Conservation (phyloP, 2,888 invertebrate genomes). For the Seira sanloemensis region DNA sequence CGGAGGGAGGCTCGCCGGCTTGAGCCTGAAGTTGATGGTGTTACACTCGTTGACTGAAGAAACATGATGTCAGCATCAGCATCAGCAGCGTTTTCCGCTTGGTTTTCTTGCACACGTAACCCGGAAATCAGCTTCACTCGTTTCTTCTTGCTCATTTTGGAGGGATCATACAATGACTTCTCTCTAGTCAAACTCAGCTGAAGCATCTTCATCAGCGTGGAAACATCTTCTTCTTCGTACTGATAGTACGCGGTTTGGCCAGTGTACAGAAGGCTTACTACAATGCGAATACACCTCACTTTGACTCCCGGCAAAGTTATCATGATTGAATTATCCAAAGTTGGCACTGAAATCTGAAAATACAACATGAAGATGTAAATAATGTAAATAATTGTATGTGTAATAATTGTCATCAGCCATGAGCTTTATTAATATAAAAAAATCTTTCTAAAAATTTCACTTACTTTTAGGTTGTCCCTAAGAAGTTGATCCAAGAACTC, state of each 20-base stretch:
- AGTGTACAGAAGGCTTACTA: slow-evolving; percentile 8
- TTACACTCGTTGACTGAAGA: not conserved
- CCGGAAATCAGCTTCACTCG: not conserved
- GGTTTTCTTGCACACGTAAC: not conserved
- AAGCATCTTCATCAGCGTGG: not conserved
- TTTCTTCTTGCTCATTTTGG: not conserved
- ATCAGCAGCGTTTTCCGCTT: not conserved
- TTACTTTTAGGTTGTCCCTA: slow-evolving; percentile 21
- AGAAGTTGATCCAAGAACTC: not conserved
- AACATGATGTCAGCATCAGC: not conserved
- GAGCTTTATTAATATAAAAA: too few relatives aligned
- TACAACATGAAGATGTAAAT: too few relatives aligned
- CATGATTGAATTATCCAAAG: too few relatives aligned
- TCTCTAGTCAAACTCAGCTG: not conserved
- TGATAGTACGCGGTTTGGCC: not conserved
- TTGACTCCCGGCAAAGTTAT: not conserved
- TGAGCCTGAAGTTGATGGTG: too few relatives aligned
- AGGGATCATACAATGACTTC: not conserved
- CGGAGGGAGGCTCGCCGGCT: too few relatives aligned
- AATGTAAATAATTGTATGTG: too few relatives aligned
- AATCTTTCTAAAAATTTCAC: too few relatives aligned
- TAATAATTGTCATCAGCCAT: too few relatives aligned
- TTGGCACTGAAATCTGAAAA: too few relatives aligned
- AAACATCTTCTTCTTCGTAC: slow-evolving; percentile 20
- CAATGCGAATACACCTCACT: not conserved